Conservation (phyloP, 1,140 invertebrate species). For the Solenopsis fugax region DNA sequence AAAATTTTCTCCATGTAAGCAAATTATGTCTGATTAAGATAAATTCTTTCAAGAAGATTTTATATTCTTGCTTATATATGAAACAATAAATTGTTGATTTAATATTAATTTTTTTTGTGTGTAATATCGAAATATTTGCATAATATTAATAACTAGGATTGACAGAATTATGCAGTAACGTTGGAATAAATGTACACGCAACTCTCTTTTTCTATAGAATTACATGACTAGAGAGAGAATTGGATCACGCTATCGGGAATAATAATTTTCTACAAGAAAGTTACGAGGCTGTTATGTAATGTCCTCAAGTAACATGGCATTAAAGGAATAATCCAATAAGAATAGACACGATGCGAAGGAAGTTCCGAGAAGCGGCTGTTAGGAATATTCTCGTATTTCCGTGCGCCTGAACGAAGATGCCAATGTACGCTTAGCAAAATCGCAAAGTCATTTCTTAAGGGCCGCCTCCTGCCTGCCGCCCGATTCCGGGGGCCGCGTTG, state of each 20-base stretch:
- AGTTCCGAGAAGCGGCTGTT: not conserved
- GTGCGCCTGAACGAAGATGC: not conserved
- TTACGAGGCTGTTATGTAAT: conserved; percentile 13
- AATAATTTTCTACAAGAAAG: conserved; percentile 12
- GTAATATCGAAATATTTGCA: not conserved
- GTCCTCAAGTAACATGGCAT: not conserved
- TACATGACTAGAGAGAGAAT: not conserved
- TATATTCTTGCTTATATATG: no score
- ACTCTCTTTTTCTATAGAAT: not conserved
- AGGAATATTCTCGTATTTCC: not conserved
- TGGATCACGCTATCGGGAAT: conserved; percentile 1
- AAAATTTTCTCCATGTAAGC: no score
- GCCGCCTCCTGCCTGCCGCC: not conserved
- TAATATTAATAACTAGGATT: not conserved
- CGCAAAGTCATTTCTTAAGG: conserved; percentile 50
- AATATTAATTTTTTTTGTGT: no score
- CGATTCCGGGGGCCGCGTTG: conserved; percentile 51
- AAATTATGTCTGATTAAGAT: no score
- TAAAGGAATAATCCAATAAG: conserved; percentile 13
- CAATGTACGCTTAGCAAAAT: conserved; percentile 19
- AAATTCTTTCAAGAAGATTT: no score
- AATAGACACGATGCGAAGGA: not conserved
- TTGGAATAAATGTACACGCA: not conserved
- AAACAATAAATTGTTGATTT: no score
- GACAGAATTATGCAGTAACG: not conserved